Percentiles rank a stretch among this genome's conserved stretches.
phyloP scores from a whole-genome alignment of 2,113 vertebrate genomes.

The Pseudorectes ferrugineus region DNA sequence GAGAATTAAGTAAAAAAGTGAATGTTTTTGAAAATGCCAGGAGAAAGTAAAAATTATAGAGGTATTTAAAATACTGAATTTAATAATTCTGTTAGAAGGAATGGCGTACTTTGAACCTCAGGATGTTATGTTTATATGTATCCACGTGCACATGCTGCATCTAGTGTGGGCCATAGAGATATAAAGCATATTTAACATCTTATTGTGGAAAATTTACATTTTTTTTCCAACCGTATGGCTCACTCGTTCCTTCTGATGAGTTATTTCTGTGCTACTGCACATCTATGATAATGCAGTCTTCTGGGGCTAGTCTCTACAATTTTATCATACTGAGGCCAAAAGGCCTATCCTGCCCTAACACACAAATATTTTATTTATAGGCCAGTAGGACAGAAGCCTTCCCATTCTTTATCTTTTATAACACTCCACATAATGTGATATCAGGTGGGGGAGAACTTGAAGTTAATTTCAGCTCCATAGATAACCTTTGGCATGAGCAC shows the following conservation, averaged over 20 bases:
- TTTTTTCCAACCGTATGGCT: background rate
- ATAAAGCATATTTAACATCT: background rate
- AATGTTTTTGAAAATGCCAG: background rate
- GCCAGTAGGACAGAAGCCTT: background rate
- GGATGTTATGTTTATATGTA: background rate
- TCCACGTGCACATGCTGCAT: accelerated
- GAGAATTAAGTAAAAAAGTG: background rate
- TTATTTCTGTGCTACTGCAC: background rate
- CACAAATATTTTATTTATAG: conserved; percentile 37
- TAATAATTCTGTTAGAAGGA: background rate
- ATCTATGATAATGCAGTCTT: background rate
- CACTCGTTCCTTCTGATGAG: background rate
- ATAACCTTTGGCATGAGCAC: background rate
- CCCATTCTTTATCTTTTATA: conserved; percentile 19
- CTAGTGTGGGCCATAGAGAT: background rate
- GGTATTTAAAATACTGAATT: background rate
- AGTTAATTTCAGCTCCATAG: background rate
- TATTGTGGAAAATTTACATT: background rate
- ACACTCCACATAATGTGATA: background rate
- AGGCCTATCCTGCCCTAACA: conserved; percentile 1
- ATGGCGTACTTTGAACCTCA: background rate
- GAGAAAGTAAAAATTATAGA: background rate
- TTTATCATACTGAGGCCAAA: background rate
- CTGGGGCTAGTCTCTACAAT: background rate
- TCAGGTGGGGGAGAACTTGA: background rate